Evolutionary conservation across 1,140 invertebrate genomes (phyloP).

Genomic region (Heliconius melpomene): DNA sequence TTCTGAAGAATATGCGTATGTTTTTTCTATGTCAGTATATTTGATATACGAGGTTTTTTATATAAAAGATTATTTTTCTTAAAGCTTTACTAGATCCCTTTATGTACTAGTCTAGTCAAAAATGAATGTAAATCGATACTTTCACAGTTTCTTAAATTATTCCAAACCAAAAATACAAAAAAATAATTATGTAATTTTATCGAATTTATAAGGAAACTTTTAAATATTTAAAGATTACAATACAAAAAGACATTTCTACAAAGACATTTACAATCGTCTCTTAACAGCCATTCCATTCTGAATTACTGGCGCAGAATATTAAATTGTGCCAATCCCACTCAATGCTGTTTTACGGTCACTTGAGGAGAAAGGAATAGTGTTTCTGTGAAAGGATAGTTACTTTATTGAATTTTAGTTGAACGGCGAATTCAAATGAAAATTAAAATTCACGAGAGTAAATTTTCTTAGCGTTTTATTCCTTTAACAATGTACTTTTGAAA

Average conservation of each 20-base stretch:
- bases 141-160: too few relatives aligned
- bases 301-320: conserved; percentile 15
- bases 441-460: neutral
- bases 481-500: neutral
- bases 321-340: conserved; percentile 27
- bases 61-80: too few relatives aligned
- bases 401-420: conserved; percentile 22
- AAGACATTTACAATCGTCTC: neutral
- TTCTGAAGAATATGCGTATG: too few relatives aligned
- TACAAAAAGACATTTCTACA: neutral
- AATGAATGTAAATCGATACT: too few relatives aligned
- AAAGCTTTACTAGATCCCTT: too few relatives aligned
- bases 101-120: too few relatives aligned
- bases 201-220: neutral
- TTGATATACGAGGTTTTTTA: too few relatives aligned
- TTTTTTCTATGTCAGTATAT: too few relatives aligned
- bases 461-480: neutral
- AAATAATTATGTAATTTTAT: neutral
- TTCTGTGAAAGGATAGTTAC: conserved; percentile 9
- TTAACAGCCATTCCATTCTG: neutral
- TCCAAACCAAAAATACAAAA: too few relatives aligned
- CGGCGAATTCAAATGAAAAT: neutral
- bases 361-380: conserved; percentile 22
- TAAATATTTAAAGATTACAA: neutral
- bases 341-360: conserved; percentile 30